phyloP scores from a whole-genome alignment of 2,797 vertebrate genomes.

The Anguilla obscura region DNA sequence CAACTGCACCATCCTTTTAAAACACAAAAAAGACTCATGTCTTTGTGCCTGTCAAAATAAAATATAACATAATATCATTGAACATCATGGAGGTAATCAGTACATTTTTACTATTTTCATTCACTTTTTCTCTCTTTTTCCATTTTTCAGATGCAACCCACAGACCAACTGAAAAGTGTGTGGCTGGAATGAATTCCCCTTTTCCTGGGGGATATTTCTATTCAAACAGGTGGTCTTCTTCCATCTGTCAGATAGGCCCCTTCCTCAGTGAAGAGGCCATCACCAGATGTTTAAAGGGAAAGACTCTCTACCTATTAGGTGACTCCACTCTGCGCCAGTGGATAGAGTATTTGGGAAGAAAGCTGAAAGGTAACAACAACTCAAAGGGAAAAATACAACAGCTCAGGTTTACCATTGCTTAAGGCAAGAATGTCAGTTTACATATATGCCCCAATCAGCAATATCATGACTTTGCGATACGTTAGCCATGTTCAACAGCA shows the following conservation, averaged over 20 bases:
- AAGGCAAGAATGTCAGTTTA: no score
- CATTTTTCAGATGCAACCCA: not conserved
- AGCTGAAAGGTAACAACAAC: conserved; percentile 3
- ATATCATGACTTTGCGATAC: no score
- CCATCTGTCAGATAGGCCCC: not conserved
- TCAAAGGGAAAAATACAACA: not conserved
- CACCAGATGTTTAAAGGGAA: conserved; percentile 21
- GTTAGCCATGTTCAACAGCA: no score
- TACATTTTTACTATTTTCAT: no score
- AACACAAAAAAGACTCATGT: no score
- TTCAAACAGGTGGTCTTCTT: conserved; percentile 16
- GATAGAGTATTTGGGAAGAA: conserved; percentile 1
- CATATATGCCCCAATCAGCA: no score
- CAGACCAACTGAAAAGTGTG: not conserved
- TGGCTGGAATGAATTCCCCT: not conserved
- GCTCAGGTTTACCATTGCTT: not conserved
- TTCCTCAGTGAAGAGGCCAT: not conserved
- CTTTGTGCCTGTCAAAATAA: not conserved
- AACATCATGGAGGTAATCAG: no score
- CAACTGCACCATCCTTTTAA: no score
- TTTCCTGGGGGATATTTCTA: conserved; percentile 24
- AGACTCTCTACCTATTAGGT: conserved; percentile 8
- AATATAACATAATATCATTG: not conserved
- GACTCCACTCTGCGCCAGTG: conserved; percentile 31
- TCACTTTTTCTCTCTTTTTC: no score